These are phyloP conservation scores for Orthonevra nobilis DNA, from an alignment of 2,888 invertebrate species.

Conservation along the genomic window DNA sequence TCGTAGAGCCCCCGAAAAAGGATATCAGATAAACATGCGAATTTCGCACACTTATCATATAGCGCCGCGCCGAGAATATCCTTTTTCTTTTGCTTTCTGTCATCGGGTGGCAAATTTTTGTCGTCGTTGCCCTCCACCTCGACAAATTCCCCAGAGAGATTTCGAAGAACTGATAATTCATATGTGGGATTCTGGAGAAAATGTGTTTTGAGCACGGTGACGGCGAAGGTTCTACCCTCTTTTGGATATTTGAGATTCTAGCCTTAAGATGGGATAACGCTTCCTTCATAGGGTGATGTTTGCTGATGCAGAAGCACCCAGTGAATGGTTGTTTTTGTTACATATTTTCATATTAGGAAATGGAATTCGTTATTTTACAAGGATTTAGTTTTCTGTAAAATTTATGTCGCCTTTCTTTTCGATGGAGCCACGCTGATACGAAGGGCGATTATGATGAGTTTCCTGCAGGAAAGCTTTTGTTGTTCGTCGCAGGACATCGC, in stretches of 20 bases:
- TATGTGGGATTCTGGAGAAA: conserved; percentile 58
- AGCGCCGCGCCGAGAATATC: conserved; percentile 57
- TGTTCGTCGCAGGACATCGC: conserved; percentile 29
- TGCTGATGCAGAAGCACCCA: conserved; percentile 51
- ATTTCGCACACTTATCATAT: conserved; percentile 71
- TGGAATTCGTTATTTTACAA: conserved; percentile 36
- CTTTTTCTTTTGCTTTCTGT: conserved; percentile 67
- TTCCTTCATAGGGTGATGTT: conserved; percentile 47
- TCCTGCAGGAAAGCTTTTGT: conserved; percentile 60
- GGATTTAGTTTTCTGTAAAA: conserved; percentile 67
- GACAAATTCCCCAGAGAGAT: conserved; percentile 66
- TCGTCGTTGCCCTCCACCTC: conserved; percentile 32
- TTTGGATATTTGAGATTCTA: conserved; percentile 21
- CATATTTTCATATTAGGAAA: conserved; percentile 54
- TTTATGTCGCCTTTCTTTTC: conserved; percentile 50
- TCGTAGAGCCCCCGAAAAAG: conserved; percentile 47
- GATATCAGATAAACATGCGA: conserved; percentile 70
- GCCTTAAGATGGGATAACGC: conserved; percentile 58
- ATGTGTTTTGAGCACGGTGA: conserved; percentile 32
- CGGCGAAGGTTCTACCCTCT: conserved; percentile 39
- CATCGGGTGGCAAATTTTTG: conserved; percentile 69
- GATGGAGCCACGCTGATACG: conserved; percentile 35
- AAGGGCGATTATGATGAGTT: conserved; percentile 64
- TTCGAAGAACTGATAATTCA: conserved; percentile 64
- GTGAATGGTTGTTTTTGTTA: conserved; percentile 37